These are phyloP conservation scores for Catocala nupta DNA, from an alignment of 2,888 invertebrate genomes.

Conservation along the genomic window DNA sequence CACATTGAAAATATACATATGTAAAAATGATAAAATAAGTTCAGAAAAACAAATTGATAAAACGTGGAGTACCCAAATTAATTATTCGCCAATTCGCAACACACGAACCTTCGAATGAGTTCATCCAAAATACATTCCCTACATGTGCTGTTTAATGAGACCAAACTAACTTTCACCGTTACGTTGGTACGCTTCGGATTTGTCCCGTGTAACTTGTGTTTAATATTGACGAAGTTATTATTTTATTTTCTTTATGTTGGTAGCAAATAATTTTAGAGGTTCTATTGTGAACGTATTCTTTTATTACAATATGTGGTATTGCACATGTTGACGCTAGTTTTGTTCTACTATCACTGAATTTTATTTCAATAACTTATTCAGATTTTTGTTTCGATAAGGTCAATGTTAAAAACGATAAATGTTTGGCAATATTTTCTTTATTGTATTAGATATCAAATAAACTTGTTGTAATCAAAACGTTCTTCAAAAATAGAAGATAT, in stretches of 20 bases:
- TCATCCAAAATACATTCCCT: conserved; percentile 12
- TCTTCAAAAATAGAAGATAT: too few species aligned
- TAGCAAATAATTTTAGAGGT: background rate
- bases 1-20: too few species aligned
- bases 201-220: background rate
- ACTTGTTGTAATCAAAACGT: too few species aligned
- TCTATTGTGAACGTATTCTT: conserved; percentile 4
- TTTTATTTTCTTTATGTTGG: background rate
- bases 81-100: conserved; percentile 1
- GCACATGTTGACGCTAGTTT: too few species aligned
- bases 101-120: conserved; percentile 1
- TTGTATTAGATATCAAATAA: too few species aligned
- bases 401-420: too few species aligned
- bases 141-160: conserved; percentile 4
- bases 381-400: too few species aligned
- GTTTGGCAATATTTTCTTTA: too few species aligned
- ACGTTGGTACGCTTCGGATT: background rate
- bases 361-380: too few species aligned
- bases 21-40: background rate
- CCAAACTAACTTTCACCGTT: conserved; percentile 10
- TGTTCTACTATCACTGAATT: too few species aligned
- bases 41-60: background rate
- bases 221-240: background rate
- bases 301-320: too few species aligned
- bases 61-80: background rate